A percentile compares a stretch with the other conserved stretches of the same genome.
phyloP scores from a whole-genome alignment of 37 sponge, comb jelly and placozoan species.

The Axinella damicornis region DNA sequence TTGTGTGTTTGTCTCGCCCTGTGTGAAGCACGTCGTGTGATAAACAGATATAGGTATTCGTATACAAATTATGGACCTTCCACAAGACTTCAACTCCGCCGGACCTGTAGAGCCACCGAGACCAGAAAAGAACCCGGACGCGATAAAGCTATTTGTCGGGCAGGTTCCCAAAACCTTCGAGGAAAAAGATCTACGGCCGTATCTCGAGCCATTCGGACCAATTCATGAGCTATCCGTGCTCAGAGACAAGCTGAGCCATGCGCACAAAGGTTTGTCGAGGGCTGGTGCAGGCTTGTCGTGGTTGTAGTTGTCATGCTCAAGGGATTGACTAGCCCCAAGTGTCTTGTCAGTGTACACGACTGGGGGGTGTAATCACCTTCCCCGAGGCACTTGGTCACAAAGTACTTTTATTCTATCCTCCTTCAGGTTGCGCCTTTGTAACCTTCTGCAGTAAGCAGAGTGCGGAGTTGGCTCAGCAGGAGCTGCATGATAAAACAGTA shows the following conservation, averaged over 20 bases:
- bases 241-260: slow-evolving; percentile 66
- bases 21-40: too few relatives aligned
- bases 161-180: slow-evolving; percentile 90
- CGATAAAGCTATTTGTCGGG: slow-evolving; percentile 96
- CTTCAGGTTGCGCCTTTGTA: slow-evolving; percentile 97
- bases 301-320: too few relatives aligned
- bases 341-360: too few relatives aligned
- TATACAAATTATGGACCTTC: too few relatives aligned
- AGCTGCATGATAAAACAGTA: slow-evolving; percentile 87
- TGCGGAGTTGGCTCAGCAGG: slow-evolving; percentile 86
- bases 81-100: background rate
- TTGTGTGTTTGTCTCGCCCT: too few relatives aligned
- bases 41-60: too few relatives aligned
- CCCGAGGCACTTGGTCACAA: too few relatives aligned
- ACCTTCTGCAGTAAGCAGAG: slow-evolving; percentile 81
- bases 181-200: slow-evolving; percentile 83
- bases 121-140: slow-evolving; percentile 76
- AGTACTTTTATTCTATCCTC: too few relatives aligned
- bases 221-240: slow-evolving; percentile 79
- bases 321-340: too few relatives aligned
- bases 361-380: too few relatives aligned
- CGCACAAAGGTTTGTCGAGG: slow-evolving; percentile 79
- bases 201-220: slow-evolving; percentile 85
- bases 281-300: too few relatives aligned
- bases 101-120: slow-evolving; percentile 35